Evolutionary conservation across 35 echinoderm and acorn worm genomes (phyloP), one percentile per base, ranked within the genome.

Genomic region (Eucidaris tribuloides): DNA sequence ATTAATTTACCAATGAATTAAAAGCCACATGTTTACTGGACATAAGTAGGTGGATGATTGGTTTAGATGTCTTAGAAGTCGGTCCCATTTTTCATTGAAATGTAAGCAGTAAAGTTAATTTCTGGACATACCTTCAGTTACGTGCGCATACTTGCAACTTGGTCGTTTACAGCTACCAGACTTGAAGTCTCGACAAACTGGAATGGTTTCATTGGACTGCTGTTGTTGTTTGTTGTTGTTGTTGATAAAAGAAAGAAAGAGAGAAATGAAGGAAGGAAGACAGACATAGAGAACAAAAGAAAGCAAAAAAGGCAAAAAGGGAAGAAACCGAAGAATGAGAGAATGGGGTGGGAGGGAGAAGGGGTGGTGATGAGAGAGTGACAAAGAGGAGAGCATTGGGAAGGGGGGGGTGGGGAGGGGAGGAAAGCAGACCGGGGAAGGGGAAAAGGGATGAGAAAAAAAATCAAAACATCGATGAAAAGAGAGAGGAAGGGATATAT

Each of bases 151-250:
- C 78, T 89, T 89, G 72, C 96, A 99, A 66, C 89, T 99, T 55
- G 96, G 96, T 78, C 96, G 81, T 52, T 99, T 99, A 83, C 96
- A 99, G 79, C 89, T 93, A 15, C 96, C 96, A 18, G 96, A 92
- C 78, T 99, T 99, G 87, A 99, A 99, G 74, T 99, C 96, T 58
- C 96, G 86, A 81, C 96, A 99, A 7, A 99, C 96, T 27, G 96
- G 96, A 52, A 99, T 81, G 48, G 96, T 99, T 79, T 99, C 96
- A 54, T 87, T 84, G 42, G 89, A 90, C 34, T 94, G 82, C 86
- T 90, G 63, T 36, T 31, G 11, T n/a, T n/a, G n/a, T n/a, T n/a
- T n/a, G n/a, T n/a, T n/a, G n/a, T n/a, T n/a, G n/a, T n/a, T n/a
- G n/a, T n/a, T n/a, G n/a, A n/a, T n/a, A n/a, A n/a, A n/a, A n/a